These are phyloP conservation scores for Ladona fulva DNA, from an alignment of 1,140 invertebrate genomes.

Conservation along the genomic window DNA sequence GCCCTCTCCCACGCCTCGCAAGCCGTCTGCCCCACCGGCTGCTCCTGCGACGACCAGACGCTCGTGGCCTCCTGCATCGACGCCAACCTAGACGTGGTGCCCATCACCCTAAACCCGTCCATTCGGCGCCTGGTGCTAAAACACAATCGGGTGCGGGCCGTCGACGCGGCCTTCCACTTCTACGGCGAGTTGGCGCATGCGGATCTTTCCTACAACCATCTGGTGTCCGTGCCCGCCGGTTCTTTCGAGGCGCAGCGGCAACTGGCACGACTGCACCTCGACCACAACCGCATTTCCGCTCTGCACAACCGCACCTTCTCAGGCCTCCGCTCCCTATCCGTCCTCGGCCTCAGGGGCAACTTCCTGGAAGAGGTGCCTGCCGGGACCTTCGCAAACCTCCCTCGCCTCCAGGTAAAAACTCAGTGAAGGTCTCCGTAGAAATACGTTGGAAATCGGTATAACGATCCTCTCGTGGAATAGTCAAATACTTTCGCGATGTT, in stretches of 20 bases:
- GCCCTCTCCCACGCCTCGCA: neutral
- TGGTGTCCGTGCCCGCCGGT: conserved; percentile 63
- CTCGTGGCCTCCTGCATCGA: conserved; percentile 77
- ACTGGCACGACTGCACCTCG: conserved; percentile 69
- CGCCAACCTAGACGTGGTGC: conserved; percentile 76
- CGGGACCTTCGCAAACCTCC: conserved; percentile 62
- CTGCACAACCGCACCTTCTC: conserved; percentile 69
- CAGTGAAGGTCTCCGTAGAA: too few relatives aligned
- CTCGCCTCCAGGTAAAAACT: conserved; percentile 41
- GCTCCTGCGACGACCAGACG: conserved; percentile 78
- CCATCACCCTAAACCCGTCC: conserved; percentile 82
- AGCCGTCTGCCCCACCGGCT: conserved; percentile 63
- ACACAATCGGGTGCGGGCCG: conserved; percentile 77
- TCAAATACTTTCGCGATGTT: too few relatives aligned
- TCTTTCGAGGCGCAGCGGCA: conserved; percentile 72
- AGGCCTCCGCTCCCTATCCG: conserved; percentile 63
- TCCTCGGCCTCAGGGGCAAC: conserved; percentile 73
- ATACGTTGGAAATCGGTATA: too few relatives aligned
- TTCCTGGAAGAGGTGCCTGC: conserved; percentile 66
- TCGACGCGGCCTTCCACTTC: conserved; percentile 78
- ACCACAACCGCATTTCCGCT: conserved; percentile 74
- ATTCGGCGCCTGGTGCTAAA: conserved; percentile 72
- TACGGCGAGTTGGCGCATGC: conserved; percentile 74
- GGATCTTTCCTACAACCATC: conserved; percentile 73
- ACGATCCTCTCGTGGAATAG: too few relatives aligned